Percentiles rank a stretch among this genome's conserved stretches.
Evolutionary conservation across 2,888 invertebrate species (phyloP).

Genomic region (Cerastis leucographa): DNA sequence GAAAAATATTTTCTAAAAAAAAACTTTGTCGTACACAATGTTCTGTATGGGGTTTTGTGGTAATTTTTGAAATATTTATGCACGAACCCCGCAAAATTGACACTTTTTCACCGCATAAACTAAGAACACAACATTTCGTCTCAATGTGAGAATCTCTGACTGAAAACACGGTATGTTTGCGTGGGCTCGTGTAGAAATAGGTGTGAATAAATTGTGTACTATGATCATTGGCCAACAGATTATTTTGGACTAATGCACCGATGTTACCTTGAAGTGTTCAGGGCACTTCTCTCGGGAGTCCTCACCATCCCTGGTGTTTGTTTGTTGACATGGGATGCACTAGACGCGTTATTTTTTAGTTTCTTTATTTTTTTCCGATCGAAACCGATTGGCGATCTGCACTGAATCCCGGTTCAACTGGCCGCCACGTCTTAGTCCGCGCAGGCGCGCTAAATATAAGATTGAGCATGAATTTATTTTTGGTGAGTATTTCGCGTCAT

Average conservation of each 20-base stretch:
- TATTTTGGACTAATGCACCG: conserved; percentile 84
- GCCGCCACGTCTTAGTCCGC: conserved; percentile 83
- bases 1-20: conserved; percentile 47
- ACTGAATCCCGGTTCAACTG: conserved; percentile 89
- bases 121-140: conserved; percentile 90
- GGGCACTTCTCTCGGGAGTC: conserved; percentile 73
- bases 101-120: conserved; percentile 85
- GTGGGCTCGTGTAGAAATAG: conserved; percentile 90
- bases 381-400: conserved; percentile 85
- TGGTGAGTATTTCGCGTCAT: conserved; percentile 89
- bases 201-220: conserved; percentile 89
- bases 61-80: conserved; percentile 67
- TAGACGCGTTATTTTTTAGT: conserved; percentile 70
- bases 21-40: conserved; percentile 68
- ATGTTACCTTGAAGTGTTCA: conserved; percentile 86
- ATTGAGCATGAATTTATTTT: conserved; percentile 90
- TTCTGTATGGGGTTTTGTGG: conserved; percentile 50
- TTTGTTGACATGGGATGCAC: conserved; percentile 77
- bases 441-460: conserved; percentile 90
- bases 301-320: conserved; percentile 78
- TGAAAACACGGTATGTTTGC: conserved; percentile 88
- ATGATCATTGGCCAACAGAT: conserved; percentile 83
- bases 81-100: conserved; percentile 82
- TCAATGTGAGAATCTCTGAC: conserved; percentile 86
- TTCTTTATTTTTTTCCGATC: conserved; percentile 70